Evolutionary conservation across 2,888 invertebrate genomes (phyloP).

Genomic region (Eupithecia dodoneata): DNA sequence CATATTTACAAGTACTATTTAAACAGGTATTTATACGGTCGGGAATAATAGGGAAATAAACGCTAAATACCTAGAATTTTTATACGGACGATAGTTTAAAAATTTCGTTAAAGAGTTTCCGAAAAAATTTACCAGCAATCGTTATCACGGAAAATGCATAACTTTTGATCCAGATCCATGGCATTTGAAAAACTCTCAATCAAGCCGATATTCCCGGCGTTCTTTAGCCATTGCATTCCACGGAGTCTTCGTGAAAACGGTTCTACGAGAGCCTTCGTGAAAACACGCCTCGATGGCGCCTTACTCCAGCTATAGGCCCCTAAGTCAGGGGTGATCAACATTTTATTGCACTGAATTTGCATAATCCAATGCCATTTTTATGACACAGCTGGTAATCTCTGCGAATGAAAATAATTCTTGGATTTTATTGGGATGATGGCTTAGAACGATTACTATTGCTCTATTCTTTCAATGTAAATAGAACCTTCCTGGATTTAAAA

Average conservation of each 20-base stretch:
- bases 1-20: too few relatives aligned
- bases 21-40: too few relatives aligned
- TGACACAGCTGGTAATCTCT: background rate
- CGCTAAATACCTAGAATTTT: too few relatives aligned
- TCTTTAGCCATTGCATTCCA: constrained; percentile 54
- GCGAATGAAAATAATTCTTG: background rate
- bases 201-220: constrained; percentile 40
- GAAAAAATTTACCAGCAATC: too few relatives aligned
- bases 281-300: constrained; percentile 48
- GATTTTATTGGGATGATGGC: background rate
- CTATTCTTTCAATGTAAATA: background rate
- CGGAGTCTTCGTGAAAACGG: background rate
- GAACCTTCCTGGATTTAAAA: background rate
- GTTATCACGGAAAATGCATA: constrained; percentile 26
- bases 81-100: too few relatives aligned
- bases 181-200: constrained; percentile 43
- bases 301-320: constrained; percentile 49
- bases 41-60: too few relatives aligned
- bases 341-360: background rate
- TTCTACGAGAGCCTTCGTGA: constrained; percentile 42
- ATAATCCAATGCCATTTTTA: constrained; percentile 9
- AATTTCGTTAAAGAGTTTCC: too few relatives aligned
- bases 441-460: background rate
- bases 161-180: constrained; percentile 13
- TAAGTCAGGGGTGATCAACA: constrained; percentile 12